phyloP scores from a whole-genome alignment of 2,113 vertebrate species.

The Erinaceus europaeus region DNA sequence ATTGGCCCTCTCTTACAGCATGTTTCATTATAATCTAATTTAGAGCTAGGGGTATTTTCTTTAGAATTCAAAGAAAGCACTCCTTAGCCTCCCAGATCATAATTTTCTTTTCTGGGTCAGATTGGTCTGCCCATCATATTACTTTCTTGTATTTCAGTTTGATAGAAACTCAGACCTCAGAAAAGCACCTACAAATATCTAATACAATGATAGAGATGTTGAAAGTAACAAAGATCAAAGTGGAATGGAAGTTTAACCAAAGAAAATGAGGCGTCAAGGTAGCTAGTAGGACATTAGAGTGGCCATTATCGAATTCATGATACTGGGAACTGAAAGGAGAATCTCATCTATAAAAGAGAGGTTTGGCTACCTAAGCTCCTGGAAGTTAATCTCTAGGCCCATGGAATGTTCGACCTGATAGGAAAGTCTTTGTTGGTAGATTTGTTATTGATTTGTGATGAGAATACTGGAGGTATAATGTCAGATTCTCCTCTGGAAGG shows the following conservation, averaged over 20 bases:
- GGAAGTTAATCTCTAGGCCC: background rate
- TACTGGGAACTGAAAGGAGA: background rate
- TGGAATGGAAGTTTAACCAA: background rate
- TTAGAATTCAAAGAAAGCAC: background rate
- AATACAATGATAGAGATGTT: background rate
- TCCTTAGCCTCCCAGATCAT: background rate
- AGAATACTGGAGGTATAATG: background rate
- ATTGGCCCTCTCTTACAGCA: constrained; percentile 9
- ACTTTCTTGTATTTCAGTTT: background rate
- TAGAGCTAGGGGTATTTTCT: background rate
- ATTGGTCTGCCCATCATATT: background rate
- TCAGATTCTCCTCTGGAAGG: background rate
- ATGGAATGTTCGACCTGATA: background rate
- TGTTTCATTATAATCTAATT: constrained; percentile 20
- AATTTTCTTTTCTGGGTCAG: constrained; percentile 2
- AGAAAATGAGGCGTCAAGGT: background rate
- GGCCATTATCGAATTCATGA: background rate
- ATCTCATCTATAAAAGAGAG: background rate
- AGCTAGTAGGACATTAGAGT: background rate
- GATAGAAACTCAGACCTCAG: background rate
- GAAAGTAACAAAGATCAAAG: background rate
- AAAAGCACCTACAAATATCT: background rate
- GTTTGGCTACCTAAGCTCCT: background rate
- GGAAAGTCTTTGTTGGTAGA: background rate
- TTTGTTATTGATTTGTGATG: background rate